Evolutionary conservation across 2,888 invertebrate genomes (phyloP).

Genomic region (Nycteola revayana): DNA sequence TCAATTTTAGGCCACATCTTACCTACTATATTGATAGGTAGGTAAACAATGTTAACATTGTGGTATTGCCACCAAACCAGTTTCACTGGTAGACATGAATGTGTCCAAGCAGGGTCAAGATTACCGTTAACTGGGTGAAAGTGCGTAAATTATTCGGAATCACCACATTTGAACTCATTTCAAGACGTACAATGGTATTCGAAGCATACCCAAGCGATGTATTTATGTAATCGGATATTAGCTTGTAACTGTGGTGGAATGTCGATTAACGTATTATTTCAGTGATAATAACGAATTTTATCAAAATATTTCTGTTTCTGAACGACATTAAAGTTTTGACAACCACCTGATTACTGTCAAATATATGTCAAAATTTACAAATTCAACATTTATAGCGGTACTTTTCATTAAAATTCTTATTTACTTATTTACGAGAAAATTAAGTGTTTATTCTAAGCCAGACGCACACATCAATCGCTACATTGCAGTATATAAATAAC

Average conservation of each 20-base stretch:
- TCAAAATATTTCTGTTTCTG: no score
- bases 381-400: slow-evolving; percentile 2
- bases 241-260: no score
- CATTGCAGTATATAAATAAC: slow-evolving; percentile 17
- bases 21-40: no score
- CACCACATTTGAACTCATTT: not conserved
- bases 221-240: no score
- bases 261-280: no score
- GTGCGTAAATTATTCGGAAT: slow-evolving; percentile 8
- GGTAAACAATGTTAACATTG: not conserved
- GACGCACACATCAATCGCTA: slow-evolving; percentile 20
- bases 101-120: slow-evolving; percentile 5
- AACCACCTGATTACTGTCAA: slow-evolving; percentile 20
- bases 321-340: slow-evolving; percentile 12
- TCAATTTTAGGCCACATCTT: no score
- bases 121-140: slow-evolving; percentile 29
- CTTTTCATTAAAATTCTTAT: slow-evolving; percentile 5
- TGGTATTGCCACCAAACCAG: slow-evolving; percentile 7
- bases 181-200: slow-evolving; percentile 12
- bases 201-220: no score
- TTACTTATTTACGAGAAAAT: slow-evolving; percentile 9
- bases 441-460: slow-evolving; percentile 7
- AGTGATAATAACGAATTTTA: no score
- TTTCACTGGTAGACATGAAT: slow-evolving; percentile 12
- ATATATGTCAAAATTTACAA: not conserved